Evolutionary conservation across 2,113 vertebrate genomes (phyloP), one percentile per base, ranked within the genome.

Genomic region (Conger conger): DNA sequence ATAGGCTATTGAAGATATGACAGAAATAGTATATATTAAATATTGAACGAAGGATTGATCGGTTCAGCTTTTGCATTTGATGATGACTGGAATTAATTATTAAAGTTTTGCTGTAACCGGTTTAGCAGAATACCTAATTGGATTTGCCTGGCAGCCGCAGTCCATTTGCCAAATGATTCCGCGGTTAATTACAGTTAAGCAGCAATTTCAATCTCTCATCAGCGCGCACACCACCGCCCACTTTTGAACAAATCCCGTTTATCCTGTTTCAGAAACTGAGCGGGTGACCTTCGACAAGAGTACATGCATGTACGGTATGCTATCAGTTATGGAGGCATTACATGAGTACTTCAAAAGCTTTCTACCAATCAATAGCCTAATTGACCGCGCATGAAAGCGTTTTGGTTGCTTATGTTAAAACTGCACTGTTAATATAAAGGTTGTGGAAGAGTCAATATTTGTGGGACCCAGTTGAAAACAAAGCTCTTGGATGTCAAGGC

Each of bases 101-200:
- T 68, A 84, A 84, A 84, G 53, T 84, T 84, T 50, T 50, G 20
- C 73, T 38, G 33, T 37, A 18, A 37, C 73, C 33, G 76, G 50
- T 78, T 84, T 78, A 54, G 45, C 76, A 84, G 33, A 76, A 86
- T 91, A 87, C 90, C 87, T 91, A 86, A 89, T 88, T 89, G 86
- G 86, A 87, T 79, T 54, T 87, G 89, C 89, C 90, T 86, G 76
- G 86, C 79, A 89, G 84, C 1, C 68, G 7, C 68, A 13, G 27
- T 33, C 27, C 68, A 73, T 73, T 73, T 73, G 68, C 68, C 68
- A 73, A 73, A 73, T 33, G n/a, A 73, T 73, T 73, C 68, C 27
- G 9, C 27, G 9, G n/a, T 33, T 73, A 73, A 73, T 73, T 73
- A 33, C 68, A 73, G 27, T 30, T 11, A 73, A 30, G 68, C n/a